Evolutionary conservation across 1,140 invertebrate genomes (phyloP).

Genomic region (Ceratoteleas bidentatus): DNA sequence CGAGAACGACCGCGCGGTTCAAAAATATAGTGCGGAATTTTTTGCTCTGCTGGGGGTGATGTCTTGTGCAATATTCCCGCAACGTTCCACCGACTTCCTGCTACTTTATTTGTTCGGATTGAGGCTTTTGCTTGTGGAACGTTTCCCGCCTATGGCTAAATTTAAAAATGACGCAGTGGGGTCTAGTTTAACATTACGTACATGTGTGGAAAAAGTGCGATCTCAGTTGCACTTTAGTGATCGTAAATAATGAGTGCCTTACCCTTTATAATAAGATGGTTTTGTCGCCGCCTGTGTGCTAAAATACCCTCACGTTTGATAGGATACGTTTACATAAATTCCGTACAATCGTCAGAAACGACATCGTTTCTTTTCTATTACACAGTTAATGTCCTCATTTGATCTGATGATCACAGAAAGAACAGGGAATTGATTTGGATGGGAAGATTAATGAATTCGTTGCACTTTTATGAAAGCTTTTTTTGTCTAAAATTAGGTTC

Average conservation of each 20-base stretch:
- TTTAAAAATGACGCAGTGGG: slow-evolving; percentile 59
- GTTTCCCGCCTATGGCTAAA: slow-evolving; percentile 60
- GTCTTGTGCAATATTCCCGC: slow-evolving; percentile 64
- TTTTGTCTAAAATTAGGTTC: no score
- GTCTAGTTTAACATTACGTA: slow-evolving; percentile 44
- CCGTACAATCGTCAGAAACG: background rate
- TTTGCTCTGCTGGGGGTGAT: slow-evolving; percentile 62
- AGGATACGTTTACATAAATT: background rate
- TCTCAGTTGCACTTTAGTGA: slow-evolving; percentile 49
- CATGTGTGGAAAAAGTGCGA: slow-evolving; percentile 53
- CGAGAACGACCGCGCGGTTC: background rate
- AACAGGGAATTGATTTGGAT: no score
- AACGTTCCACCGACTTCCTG: slow-evolving; percentile 61
- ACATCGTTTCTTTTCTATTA: no score
- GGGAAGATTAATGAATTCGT: no score
- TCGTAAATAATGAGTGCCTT: slow-evolving; percentile 50
- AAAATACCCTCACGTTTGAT: slow-evolving; percentile 19
- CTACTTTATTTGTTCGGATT: slow-evolving; percentile 59
- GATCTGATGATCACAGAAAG: no score
- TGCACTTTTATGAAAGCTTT: no score
- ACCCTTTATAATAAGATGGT: slow-evolving; percentile 42
- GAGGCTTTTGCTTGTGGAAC: slow-evolving; percentile 39
- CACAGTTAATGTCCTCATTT: no score
- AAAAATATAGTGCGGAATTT: slow-evolving; percentile 49
- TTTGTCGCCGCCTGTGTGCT: slow-evolving; percentile 4